Percentiles rank a stretch among this genome's conserved stretches.
Conservation (phyloP, 2,797 vertebrate species). For the Ateles fusciceps region DNA sequence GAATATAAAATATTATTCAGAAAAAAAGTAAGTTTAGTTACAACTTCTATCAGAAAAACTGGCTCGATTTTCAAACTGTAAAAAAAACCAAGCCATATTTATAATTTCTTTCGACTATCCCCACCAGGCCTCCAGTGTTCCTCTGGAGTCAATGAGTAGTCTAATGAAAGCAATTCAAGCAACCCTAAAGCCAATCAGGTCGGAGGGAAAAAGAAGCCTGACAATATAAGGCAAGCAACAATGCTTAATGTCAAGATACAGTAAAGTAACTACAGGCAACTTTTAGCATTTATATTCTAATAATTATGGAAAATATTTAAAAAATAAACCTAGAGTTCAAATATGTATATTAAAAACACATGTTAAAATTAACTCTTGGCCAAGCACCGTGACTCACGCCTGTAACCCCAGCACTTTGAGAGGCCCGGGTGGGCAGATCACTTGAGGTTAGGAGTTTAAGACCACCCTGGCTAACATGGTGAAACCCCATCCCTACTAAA, state of each 20-base stretch:
- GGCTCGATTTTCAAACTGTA: neutral
- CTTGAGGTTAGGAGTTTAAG: neutral
- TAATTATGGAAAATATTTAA: neutral
- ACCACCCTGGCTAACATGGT: neutral
- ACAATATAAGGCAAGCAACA: neutral
- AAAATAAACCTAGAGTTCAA: constrained; percentile 25
- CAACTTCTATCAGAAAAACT: neutral
- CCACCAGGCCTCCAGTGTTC: neutral
- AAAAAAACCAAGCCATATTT: neutral
- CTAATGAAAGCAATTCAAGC: neutral
- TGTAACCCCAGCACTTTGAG: neutral
- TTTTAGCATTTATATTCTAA: neutral
- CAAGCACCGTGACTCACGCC: neutral
- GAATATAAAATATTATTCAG: neutral
- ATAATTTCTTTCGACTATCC: neutral
- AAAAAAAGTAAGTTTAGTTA: neutral
- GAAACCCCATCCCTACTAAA: neutral
- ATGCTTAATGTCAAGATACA: neutral
- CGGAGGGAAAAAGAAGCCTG: neutral
- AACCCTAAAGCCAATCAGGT: neutral
- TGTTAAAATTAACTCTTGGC: neutral
- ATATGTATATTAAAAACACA: neutral
- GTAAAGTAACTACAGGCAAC: neutral
- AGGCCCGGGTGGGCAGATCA: neutral
- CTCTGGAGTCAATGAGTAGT: neutral